Evolutionary conservation across 2,113 vertebrate genomes (phyloP).

Genomic region (Callithrix jacchus): DNA sequence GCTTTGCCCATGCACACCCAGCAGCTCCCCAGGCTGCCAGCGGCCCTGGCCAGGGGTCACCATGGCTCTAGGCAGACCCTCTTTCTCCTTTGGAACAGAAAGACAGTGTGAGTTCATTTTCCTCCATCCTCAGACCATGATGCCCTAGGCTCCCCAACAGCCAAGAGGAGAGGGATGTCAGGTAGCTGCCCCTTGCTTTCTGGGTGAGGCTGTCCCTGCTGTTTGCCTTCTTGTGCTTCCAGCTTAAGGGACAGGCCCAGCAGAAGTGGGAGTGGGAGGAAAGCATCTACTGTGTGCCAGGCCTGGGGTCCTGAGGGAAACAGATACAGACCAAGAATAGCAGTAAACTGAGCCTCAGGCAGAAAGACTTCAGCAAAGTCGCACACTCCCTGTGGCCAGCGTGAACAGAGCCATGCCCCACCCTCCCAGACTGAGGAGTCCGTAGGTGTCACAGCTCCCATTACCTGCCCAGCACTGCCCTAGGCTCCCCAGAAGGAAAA

Average conservation of each 20-base stretch:
- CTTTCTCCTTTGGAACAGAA: not conserved
- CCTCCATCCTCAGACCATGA: not conserved
- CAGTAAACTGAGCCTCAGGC: not conserved
- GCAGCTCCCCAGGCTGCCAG: not conserved
- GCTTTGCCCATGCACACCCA: not conserved
- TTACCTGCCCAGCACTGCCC: not conserved
- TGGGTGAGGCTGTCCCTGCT: not conserved
- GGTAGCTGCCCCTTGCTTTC: not conserved
- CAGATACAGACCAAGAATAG: not conserved
- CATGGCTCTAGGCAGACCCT: not conserved
- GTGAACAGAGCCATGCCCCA: accelerated
- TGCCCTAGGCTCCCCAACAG: accelerated
- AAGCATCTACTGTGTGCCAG: not conserved
- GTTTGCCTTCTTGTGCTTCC: not conserved
- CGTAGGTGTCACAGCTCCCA: not conserved
- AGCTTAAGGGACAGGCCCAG: not conserved
- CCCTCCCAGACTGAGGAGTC: not conserved
- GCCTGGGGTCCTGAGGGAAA: not conserved
- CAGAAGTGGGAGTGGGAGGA: not conserved
- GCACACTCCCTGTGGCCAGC: accelerated
- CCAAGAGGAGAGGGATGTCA: not conserved
- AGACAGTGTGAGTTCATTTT: not conserved
- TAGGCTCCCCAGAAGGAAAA: not conserved
- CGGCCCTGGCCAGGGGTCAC: not conserved
- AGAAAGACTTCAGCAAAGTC: not conserved